Base-by-base conservation (phyloP, 1,140 invertebrate species). In the Eriosoma lanigerum region DNA sequence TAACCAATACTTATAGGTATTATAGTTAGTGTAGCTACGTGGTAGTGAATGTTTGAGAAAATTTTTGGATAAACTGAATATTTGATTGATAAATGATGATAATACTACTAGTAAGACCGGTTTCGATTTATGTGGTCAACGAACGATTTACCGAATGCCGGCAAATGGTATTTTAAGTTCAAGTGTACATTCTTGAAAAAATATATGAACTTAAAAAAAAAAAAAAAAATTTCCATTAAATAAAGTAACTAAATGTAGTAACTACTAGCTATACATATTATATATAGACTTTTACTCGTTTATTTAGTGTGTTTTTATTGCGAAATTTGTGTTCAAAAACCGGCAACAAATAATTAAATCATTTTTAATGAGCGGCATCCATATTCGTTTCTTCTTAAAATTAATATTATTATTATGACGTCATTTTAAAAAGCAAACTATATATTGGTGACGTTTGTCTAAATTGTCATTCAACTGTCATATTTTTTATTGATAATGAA, bases 81-180 rank as follows among this genome's bases (percentile, higher is more conserved):
- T 62, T 62, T 48, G 48, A 44, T 21, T 58, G 54, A 38, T 75
- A 76, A 46, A 76, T 75, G 21, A 76, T 75, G 21, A 26, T 48
- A 46, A 60, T 46, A 48, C 38, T 17, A 32, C 54, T 62, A 24
- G 56, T 26, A 78, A 78, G 4, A 78, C 75, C 75, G 75, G 75
- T 78, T 78, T 78, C 75, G 75, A 56, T 78, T 78, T 78, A 1
- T 19, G 21, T 46, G 52, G 72, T 56, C n/a, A 56, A 58, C 46
- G 21, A 38, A 68, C 66, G 66, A 70, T 70, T 70, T 50, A 70
- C 44, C 66, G 24, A 72, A 29, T 19, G 68, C 15, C 29, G 24
- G 15, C 1, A n/a, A 38, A 3, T 38, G 32, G 3, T 38, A 38
- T 38, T 52, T 72, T 38, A 24, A 48, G 8, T 48, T 68, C 21